Percentiles rank a stretch among this genome's conserved stretches.
phyloP scores from a whole-genome alignment of 2,113 vertebrate genomes.

The Enhydra lutris region DNA sequence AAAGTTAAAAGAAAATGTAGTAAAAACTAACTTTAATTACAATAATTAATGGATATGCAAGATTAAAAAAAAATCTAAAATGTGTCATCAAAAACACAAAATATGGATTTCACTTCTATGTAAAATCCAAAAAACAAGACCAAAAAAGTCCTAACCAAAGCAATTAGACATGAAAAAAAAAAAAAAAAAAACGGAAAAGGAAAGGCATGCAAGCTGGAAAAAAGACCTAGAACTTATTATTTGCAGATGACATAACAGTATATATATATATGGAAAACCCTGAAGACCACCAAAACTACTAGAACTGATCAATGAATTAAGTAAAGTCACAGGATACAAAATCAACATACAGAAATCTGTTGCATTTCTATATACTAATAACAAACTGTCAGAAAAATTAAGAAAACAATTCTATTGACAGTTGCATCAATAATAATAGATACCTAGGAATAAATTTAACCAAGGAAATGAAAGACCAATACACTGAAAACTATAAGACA shows the following conservation, averaged over 20 bases:
- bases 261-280: neutral
- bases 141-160: neutral
- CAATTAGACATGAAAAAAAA: neutral
- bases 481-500: neutral
- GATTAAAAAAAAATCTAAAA: neutral
- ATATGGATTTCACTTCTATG: neutral
- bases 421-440: neutral
- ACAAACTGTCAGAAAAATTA: neutral
- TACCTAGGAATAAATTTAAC: neutral
- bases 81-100: neutral
- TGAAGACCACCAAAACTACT: neutral
- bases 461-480: neutral
- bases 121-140: neutral
- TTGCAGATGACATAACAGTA: neutral
- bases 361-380: neutral
- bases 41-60: neutral
- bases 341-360: neutral
- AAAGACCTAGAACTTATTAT: neutral
- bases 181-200: neutral
- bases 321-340: neutral
- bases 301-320: neutral
- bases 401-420: neutral
- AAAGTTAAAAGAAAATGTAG: neutral
- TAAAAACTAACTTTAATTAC: neutral
- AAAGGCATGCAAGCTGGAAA: neutral